Evolutionary conservation across 1,140 invertebrate species (phyloP).

Genomic region (Cherax destructor): DNA sequence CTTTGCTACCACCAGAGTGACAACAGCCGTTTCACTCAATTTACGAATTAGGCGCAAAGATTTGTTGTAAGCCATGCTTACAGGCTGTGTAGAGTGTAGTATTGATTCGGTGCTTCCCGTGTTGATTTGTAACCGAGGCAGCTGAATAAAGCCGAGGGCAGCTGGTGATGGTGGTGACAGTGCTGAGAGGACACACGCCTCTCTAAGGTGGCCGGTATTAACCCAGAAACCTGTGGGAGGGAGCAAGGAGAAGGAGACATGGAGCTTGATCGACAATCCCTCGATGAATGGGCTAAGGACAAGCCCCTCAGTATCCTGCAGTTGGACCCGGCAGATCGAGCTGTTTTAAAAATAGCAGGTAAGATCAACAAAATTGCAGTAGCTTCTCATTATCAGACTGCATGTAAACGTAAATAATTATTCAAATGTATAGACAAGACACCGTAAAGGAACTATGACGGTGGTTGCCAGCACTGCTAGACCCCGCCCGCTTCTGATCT

Average conservation of each 20-base stretch:
- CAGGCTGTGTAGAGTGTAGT: slow-evolving; percentile 56
- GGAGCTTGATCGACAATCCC: slow-evolving; percentile 79
- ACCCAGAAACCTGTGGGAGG: slow-evolving; percentile 45
- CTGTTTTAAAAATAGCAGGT: slow-evolving; percentile 97
- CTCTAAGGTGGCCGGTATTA: slow-evolving; percentile 58
- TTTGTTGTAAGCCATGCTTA: slow-evolving; percentile 50
- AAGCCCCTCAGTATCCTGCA: slow-evolving; percentile 96
- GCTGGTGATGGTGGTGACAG: slow-evolving; percentile 58
- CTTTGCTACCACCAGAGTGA: slow-evolving; percentile 26
- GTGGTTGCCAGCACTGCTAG: slow-evolving; percentile 9
- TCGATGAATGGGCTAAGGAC: slow-evolving; percentile 96
- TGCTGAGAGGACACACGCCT: slow-evolving; percentile 44
- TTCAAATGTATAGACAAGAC: background rate
- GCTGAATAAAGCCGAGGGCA: slow-evolving; percentile 38
- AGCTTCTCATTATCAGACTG: background rate
- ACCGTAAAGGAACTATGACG: background rate
- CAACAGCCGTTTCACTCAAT: slow-evolving; percentile 36
- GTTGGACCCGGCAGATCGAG: slow-evolving; percentile 94
- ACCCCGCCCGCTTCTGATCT: background rate
- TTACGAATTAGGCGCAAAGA: slow-evolving; percentile 20
- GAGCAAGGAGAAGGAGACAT: slow-evolving; percentile 63
- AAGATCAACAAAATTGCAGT: slow-evolving; percentile 73
- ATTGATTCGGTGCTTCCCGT: slow-evolving; percentile 66
- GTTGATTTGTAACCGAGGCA: slow-evolving; percentile 62
- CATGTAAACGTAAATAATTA: background rate